A percentile compares a stretch with the other conserved stretches of the same genome.
Evolutionary conservation across 2,797 vertebrate species (phyloP).

Genomic region (Merluccius polli): DNA sequence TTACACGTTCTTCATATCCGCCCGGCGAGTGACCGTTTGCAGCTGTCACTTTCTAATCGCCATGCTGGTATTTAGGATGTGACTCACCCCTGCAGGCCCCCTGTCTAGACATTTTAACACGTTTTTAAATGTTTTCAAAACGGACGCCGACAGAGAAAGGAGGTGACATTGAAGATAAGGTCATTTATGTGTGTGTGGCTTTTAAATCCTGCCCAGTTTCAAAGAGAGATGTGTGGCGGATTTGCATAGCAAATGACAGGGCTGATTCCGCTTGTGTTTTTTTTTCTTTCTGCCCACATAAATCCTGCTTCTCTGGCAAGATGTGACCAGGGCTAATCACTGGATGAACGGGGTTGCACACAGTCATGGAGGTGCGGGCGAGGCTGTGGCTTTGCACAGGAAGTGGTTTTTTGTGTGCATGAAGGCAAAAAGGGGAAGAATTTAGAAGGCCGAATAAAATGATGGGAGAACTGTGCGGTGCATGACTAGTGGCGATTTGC

Average conservation of each 20-base stretch:
- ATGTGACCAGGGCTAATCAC: constrained; percentile 35
- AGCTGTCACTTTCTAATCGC: constrained; percentile 13
- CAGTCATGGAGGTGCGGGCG: constrained; percentile 9
- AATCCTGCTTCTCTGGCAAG: constrained; percentile 36
- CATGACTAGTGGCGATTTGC: too few species aligned
- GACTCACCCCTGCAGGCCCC: not conserved
- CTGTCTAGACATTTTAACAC: constrained; percentile 17
- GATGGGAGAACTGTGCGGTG: too few species aligned
- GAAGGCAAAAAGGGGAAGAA: not conserved
- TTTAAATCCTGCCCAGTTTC: constrained; percentile 1
- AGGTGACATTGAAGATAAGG: constrained; percentile 15
- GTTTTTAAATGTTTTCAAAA: constrained; percentile 1
- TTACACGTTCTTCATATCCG: constrained; percentile 3
- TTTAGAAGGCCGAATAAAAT: not conserved
- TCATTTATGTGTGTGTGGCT: constrained; percentile 7
- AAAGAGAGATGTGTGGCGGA: constrained; percentile 22
- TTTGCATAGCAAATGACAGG: constrained; percentile 35
- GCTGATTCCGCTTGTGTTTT: constrained; percentile 18
- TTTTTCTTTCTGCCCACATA: constrained; percentile 25
- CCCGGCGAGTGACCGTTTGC: not conserved
- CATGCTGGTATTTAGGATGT: constrained; percentile 13
- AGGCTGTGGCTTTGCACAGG: not conserved
- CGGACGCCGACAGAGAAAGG: constrained; percentile 13
- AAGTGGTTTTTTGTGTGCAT: not conserved
- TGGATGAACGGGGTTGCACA: constrained; percentile 28